These are phyloP conservation scores for Oreochromis grahami DNA, from an alignment of 2,797 vertebrate genomes.

Conservation along the genomic window DNA sequence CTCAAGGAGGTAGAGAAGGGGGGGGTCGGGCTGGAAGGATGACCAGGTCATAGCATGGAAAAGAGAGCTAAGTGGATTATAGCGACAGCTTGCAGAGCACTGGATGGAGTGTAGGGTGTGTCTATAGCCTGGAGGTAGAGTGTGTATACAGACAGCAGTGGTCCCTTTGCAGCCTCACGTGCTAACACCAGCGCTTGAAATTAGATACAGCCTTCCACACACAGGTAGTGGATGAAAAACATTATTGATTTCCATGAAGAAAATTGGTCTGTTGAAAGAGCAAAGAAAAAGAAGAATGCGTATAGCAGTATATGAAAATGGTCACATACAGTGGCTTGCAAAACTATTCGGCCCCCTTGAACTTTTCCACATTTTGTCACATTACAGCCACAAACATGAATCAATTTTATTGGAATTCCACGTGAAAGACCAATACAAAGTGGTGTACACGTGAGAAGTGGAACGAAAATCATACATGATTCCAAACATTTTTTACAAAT, in stretches of 20 bases:
- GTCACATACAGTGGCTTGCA: no score
- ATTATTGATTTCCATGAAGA: neutral
- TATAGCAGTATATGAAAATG: neutral
- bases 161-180: neutral
- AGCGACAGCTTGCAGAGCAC: neutral
- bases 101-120: neutral
- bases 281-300: neutral
- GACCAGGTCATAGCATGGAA: neutral
- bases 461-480: no score
- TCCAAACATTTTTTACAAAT: no score
- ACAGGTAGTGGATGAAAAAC: neutral
- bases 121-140: neutral
- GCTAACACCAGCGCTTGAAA: neutral
- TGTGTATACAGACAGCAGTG: neutral
- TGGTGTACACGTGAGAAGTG: no score
- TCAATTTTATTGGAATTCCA: no score
- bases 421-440: no score
- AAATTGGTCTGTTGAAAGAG: neutral
- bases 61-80: constrained; percentile 17
- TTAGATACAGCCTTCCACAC: neutral
- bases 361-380: no score
- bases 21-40: neutral
- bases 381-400: no score
- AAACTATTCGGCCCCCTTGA: no score
- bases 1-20: neutral